Percentiles rank a stretch among this genome's conserved stretches.
Conservation (phyloP, 1,140 invertebrate species). For the Radopholus similis region DNA sequence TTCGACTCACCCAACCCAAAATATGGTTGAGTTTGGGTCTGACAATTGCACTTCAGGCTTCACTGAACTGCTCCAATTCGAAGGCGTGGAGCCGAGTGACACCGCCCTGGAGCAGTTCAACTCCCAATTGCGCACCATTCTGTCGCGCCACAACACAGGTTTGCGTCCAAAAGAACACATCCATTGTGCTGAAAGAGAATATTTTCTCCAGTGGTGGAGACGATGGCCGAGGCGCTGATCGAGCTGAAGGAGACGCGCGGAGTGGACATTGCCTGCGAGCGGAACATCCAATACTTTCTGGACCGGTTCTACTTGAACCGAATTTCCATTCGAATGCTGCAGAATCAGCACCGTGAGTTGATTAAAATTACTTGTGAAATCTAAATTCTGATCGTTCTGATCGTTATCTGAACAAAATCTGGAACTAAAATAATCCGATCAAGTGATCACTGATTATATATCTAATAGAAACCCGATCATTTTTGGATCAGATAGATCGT, state of each 20-base stretch:
- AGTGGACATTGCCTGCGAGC: slow-evolving; percentile 80
- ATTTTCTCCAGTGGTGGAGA: slow-evolving; percentile 98
- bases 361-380: not conserved
- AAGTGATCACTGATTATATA: too few relatives aligned
- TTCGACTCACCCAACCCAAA: too few relatives aligned
- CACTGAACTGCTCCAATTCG: slow-evolving; percentile 21
- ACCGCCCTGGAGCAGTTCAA: slow-evolving; percentile 38
- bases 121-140: slow-evolving; percentile 46
- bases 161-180: too few relatives aligned
- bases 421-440: not conserved
- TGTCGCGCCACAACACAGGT: slow-evolving; percentile 84
- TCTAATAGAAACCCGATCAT: too few relatives aligned
- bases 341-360: slow-evolving; percentile 78
- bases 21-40: slow-evolving; percentile 24
- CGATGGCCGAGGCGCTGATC: slow-evolving; percentile 94
- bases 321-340: slow-evolving; percentile 91
- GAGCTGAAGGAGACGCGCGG: slow-evolving; percentile 88
- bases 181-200: too few relatives aligned
- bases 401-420: not conserved
- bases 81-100: slow-evolving; percentile 8
- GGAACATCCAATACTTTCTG: slow-evolving; percentile 94
- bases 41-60: not conserved
- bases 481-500: too few relatives aligned
- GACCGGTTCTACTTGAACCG: slow-evolving; percentile 95
- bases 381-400: slow-evolving; percentile 7